These are phyloP conservation scores for Drosophila oshimai DNA, from an alignment of 1,140 invertebrate genomes.

Conservation along the genomic window DNA sequence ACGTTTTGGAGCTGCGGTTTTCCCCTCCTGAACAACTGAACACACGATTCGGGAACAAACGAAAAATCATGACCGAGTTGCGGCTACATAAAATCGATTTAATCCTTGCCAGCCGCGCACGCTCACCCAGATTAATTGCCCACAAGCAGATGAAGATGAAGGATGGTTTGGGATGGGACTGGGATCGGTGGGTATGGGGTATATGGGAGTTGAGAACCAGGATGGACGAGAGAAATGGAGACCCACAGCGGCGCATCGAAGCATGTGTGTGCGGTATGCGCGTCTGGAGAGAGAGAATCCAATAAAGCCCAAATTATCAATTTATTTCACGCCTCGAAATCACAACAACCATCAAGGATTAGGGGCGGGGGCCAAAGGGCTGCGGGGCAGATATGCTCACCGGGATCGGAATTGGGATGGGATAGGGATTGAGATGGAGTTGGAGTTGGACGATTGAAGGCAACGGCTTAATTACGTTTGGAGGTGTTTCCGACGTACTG, in stretches of 20 bases:
- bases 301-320: conserved; percentile 81
- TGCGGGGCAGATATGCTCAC: background rate
- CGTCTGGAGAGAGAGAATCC: conserved; percentile 58
- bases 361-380: conserved; percentile 5
- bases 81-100: conserved; percentile 75
- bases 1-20: background rate
- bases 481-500: conserved; percentile 12
- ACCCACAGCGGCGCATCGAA: conserved; percentile 73
- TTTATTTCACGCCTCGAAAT: conserved; percentile 80
- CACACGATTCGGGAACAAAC: conserved; percentile 59
- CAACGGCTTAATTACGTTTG: conserved; percentile 71
- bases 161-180: conserved; percentile 1
- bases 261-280: conserved; percentile 40
- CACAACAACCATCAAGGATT: conserved; percentile 51
- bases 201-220: conserved; percentile 8
- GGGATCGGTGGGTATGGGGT: background rate
- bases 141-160: conserved; percentile 39
- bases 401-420: background rate
- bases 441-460: conserved; percentile 26
- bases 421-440: background rate
- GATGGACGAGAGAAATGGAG: conserved; percentile 25
- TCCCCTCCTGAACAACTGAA: conserved; percentile 1
- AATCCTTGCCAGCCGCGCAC: conserved; percentile 70
- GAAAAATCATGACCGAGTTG: conserved; percentile 60
- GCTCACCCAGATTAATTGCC: conserved; percentile 71